Base-by-base conservation (phyloP, 64 coral and sea anemone species). In the Montipora sp. region DNA sequence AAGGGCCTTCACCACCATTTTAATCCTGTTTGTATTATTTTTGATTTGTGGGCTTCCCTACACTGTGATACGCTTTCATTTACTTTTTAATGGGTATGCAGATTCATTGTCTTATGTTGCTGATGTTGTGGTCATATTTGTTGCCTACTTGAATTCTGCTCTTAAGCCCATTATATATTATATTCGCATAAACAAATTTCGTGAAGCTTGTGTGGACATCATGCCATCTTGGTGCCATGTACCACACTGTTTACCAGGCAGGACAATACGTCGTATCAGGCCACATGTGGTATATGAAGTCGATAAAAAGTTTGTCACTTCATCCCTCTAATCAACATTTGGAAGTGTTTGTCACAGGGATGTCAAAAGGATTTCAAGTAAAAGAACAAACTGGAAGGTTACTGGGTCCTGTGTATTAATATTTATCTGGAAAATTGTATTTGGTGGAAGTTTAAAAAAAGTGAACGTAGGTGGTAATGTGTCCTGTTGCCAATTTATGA, bases 141-240 rank as follows among this genome's bases (percentile, higher is more conserved):
- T 98, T 18, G 90, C 92, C 13, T 98, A 98, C 73, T 90, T 98
- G 24, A 98, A 98, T 75, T 87, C 91, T 89, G 90, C 94, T 80
- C 48, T 98, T 46, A 98, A 98, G 44, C 97, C 97, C 5, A 88
- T 98, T 5, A 95, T 98, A 72, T 98, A 98, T 92, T 98, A 98
- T 74, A 59, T 90, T 75, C 87, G 97, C 3, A 98, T 98, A 6
- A 89, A 78, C 57, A 98, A 98, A 78, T 98, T 98, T 66, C 91
- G 97, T 3, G 97, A 98, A 61, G 97, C 97, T 16, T 98, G 97
- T 48, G 50, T 93, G 20, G 97, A 98, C 84, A 92, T 98, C 59
- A 93, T 96, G 92, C 97, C 97, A n/a, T 84, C 91, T 22, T 98
- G 97, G 92, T 98, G 97, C 59, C 94, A 96, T 9, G 46, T 93